Base-by-base conservation (phyloP, 2,797 vertebrate genomes). In the Phataginus tricuspis region DNA sequence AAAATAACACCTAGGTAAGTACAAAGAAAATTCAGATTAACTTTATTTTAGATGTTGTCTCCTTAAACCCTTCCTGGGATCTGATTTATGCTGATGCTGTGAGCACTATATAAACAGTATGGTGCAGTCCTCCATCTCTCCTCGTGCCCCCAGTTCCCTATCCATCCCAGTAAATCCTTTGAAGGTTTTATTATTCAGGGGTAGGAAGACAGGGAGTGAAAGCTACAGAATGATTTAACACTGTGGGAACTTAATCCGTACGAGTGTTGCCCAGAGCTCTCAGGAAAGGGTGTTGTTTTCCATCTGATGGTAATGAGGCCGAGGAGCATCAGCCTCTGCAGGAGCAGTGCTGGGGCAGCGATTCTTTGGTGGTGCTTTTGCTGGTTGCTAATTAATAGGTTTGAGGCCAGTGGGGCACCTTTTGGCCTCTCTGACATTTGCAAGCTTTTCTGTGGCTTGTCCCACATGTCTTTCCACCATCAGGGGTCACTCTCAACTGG, bases 231-330 rank as follows among this genome's bases (percentile, higher is more conserved):
- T 98, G 98, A 99, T 99, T 98, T 99, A 98, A 98, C 98, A 97
- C 98, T 98, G 98, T 98, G 98, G 98, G 98, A 99, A 98, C 98
- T 98, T 99, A 98, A 99, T 99, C 98, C 98, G 98, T 99, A 98
- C 98, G 97, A 95, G 97, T 98, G 98, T 98, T 98, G 98, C 98
- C 59, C 79, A 96, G 91, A 98, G 98, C 98, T 99, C 98, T 98
- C 98, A 96, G 98, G 98, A 98, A 98, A 98, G 98, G 97, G 97
- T 96, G 97, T 98, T 99, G 98, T 98, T 99, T 99, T 99, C 99
- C 98, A 98, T 98, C 98, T 98, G 98, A 99, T 99, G 98, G 98
- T 99, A 99, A 99, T 99, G 98, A 99, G 98, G 98, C 98, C 98
- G 98, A 91, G 98, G 97, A 97, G 97, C 98, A 98, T 98, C 98